Base-by-base conservation (phyloP, 2,888 invertebrate genomes). In the Pachymerium ferrugineum region DNA sequence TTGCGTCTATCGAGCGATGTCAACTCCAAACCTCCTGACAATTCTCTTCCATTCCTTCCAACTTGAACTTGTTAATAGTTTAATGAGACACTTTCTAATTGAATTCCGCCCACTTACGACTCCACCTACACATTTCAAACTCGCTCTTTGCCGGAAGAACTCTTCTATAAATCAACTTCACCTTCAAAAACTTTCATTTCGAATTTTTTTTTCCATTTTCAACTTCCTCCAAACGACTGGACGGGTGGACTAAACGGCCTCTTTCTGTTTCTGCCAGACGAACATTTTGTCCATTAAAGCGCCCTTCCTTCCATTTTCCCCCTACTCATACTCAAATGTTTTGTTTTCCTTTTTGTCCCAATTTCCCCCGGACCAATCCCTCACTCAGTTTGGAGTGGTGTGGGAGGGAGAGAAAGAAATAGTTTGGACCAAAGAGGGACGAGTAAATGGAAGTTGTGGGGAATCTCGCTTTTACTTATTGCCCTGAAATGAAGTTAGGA, bases 61-160 rank as follows among this genome's bases (percentile, higher is more conserved):
- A 30, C 68, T 14, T 69, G 69, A 30, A 33, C 69, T 69, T 71
- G 71, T 71, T 71, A 71, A 71, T 33, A 38, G 35, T 71, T 71
- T 71, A 71, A 71, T 71, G 71, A 71, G 35, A 38, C 62, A 62
- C 62, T 62, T 62, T 62, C 62, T 71, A 71, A 71, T 71, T 71
- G 71, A 71, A 71, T 71, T 62, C 62, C 62, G 62, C 62, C 62
- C 62, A 62, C 62, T 62, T 62, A 25, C 62, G 22, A 25, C 28
- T 62, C 62, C 25, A 62, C 38, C n/a, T 38, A 14, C 12, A 62
- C 12, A 62, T 12, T 10, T 28, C 16, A 62, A 62, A 62, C 25
- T 62, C 28, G 62, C 62, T 28, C 28, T 62, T 47, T 62, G 62
- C 28, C 28, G 10, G 2, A 28, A 62, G n/a, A 62, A 62, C 62